Conservation (phyloP, 2,113 vertebrate genomes). For the Tricholaema leucomelas region DNA sequence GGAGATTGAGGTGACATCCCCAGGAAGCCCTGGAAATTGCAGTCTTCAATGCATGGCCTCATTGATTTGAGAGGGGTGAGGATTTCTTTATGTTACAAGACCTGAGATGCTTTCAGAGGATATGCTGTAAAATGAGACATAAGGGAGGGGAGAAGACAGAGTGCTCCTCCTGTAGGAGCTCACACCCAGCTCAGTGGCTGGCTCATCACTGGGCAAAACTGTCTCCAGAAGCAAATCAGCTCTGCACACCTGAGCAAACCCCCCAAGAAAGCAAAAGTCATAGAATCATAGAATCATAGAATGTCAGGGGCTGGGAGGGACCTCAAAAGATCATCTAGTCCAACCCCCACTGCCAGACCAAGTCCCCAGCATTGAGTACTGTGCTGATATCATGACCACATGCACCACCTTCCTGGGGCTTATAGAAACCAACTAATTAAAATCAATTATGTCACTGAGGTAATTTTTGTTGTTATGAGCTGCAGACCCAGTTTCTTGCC, state of each 20-base stretch:
- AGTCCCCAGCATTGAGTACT: fast-evolving
- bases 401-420: background rate
- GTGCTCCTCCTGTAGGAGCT: background rate
- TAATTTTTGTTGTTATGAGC: background rate
- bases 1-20: background rate
- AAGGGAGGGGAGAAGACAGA: background rate
- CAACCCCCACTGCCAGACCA: too few species aligned
- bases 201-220: background rate
- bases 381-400: background rate
- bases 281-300: too few species aligned
- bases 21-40: background rate
- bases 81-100: background rate
- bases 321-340: too few species aligned
- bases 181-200: background rate
- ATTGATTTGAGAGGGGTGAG: background rate
- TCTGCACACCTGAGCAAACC: background rate
- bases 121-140: background rate
- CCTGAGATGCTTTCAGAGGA: background rate
- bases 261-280: background rate
- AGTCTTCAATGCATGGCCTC: background rate
- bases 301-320: too few species aligned
- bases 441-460: background rate
- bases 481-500: background rate
- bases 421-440: background rate
- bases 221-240: background rate